Percentiles rank a stretch among this genome's conserved stretches.
Conservation (phyloP, 2,113 vertebrate genomes). For the Indicator indicator region DNA sequence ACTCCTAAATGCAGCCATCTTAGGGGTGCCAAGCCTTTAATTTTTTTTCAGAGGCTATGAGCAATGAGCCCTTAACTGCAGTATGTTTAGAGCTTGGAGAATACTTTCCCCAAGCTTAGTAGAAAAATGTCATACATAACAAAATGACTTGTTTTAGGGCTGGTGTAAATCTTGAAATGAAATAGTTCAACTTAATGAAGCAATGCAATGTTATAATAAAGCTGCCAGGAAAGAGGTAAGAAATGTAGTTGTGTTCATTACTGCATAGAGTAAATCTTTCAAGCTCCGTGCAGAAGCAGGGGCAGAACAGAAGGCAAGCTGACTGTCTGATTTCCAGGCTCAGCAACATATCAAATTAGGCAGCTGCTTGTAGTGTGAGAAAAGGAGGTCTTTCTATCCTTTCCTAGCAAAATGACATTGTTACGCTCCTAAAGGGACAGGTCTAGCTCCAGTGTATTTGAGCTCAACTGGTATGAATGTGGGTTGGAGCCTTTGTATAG, state of each 20-base stretch:
- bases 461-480: background rate
- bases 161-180: background rate
- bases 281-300: background rate
- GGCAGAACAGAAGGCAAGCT: background rate
- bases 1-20: background rate
- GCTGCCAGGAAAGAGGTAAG: background rate
- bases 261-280: background rate
- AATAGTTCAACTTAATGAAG: background rate
- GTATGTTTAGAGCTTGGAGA: background rate
- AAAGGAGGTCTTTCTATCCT: background rate
- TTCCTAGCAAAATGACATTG: background rate
- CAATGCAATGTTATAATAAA: background rate
- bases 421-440: background rate
- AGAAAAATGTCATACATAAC: background rate
- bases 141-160: background rate
- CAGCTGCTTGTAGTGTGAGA: background rate
- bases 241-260: background rate
- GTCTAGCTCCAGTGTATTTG: background rate
- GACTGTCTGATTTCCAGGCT: background rate
- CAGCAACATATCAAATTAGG: background rate
- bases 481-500: background rate
- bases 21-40: background rate
- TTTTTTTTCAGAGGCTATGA: background rate
- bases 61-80: background rate
- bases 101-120: background rate